These are phyloP conservation scores for Ellobium chinense DNA, from an alignment of 2,888 invertebrate species.

Conservation along the genomic window DNA sequence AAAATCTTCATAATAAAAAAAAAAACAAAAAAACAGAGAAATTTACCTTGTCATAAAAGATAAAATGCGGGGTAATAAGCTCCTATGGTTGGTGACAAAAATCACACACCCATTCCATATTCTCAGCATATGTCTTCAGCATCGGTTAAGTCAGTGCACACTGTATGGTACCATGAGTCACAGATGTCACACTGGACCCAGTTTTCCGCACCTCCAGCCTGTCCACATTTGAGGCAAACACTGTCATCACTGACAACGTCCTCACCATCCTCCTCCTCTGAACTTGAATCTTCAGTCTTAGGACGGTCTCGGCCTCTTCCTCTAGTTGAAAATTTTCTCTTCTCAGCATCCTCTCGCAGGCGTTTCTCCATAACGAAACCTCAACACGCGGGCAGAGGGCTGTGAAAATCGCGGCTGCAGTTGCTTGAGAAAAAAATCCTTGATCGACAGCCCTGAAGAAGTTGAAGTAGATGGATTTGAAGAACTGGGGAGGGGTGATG, in stretches of 20 bases:
- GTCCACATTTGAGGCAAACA: not conserved
- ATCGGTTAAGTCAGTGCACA: not conserved
- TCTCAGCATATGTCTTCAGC: not conserved
- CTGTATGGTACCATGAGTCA: not conserved
- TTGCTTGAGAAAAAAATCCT: too few species aligned
- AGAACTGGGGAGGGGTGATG: not conserved
- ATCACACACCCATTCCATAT: not conserved
- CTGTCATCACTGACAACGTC: not conserved
- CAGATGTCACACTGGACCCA: constrained; percentile 12
- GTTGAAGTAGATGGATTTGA: not conserved
- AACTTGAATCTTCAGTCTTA: not conserved
- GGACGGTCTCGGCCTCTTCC: not conserved
- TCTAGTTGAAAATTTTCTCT: not conserved
- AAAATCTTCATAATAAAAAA: not conserved
- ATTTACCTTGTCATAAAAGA: not conserved
- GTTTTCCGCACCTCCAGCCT: not conserved
- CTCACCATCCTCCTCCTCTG: not conserved
- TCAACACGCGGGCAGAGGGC: not conserved
- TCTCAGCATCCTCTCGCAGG: not conserved
- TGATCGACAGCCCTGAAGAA: not conserved
- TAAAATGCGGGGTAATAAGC: not conserved
- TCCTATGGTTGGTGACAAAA: not conserved
- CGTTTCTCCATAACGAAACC: not conserved
- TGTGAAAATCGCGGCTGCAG: not conserved
- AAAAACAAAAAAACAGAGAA: not conserved